Conservation (phyloP, 2,113 vertebrate genomes). For the Synchiropus splendidus region DNA sequence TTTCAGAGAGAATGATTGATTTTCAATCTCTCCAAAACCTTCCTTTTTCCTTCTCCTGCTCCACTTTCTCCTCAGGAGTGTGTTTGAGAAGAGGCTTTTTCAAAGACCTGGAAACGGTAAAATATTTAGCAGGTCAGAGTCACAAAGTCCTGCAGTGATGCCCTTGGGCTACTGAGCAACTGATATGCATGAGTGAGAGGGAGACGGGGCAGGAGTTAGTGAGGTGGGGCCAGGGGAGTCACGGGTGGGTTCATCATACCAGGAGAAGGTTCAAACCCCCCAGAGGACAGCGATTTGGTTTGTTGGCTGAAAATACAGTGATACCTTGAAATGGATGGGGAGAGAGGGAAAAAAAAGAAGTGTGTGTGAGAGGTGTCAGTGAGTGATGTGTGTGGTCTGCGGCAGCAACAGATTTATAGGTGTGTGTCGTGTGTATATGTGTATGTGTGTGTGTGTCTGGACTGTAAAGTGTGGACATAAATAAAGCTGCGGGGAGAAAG, state of each 20-base stretch:
- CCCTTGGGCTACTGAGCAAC: constrained; percentile 9
- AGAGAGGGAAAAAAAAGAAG: constrained; percentile 2
- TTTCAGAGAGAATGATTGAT: constrained; percentile 21
- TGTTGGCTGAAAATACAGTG: constrained; percentile 3
- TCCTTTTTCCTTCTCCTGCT: not conserved
- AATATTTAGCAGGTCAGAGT: constrained; percentile 13
- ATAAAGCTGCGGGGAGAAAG: constrained; percentile 54
- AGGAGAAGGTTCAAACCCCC: too few species aligned
- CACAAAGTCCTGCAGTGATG: constrained; percentile 9
- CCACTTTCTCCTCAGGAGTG: not conserved
- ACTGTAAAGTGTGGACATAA: constrained; percentile 51
- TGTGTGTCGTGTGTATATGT: too few species aligned
- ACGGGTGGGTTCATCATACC: too few species aligned
- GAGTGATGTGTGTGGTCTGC: constrained; percentile 30
- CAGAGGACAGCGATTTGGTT: constrained; percentile 1
- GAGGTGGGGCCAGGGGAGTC: too few species aligned
- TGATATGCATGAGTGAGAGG: constrained; percentile 5
- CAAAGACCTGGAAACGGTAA: constrained; percentile 11
- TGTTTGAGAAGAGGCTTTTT: constrained; percentile 18
- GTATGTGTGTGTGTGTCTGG: constrained; percentile 31
- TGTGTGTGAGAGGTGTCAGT: constrained; percentile 9
- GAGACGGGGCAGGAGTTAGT: not conserved
- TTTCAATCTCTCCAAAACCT: constrained; percentile 10
- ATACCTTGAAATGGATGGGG: constrained; percentile 8
- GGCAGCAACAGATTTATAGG: constrained; percentile 50